Base-by-base conservation (phyloP, 2,797 vertebrate species). In the Bovichtus diacanthus region DNA sequence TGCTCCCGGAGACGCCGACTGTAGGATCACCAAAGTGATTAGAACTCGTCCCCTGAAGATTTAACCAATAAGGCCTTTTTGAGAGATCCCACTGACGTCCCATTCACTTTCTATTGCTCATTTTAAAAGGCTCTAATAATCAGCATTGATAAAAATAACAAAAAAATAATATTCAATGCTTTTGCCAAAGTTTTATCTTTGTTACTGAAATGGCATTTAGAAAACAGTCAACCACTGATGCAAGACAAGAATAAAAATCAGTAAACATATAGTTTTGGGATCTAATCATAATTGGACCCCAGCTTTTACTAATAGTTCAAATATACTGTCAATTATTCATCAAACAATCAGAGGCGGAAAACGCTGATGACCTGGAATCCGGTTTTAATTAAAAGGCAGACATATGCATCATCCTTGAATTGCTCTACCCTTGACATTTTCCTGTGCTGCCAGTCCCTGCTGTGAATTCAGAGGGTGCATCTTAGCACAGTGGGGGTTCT, bases 401-500 rank as follows among this genome's bases (percentile, higher is more conserved):
- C 11, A 46, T 25, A 23, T 38, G 5, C 19, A 36, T 23, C 3
- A 0, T 16, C 18, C 15, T 29, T 10, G 3, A 10, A 6, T 9
- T 49, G 49, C 43, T 56, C 31, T 90, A 85, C 87, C 82, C 78
- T 86, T 90, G 87, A 83, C 87, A 90, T 90, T 89, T n/a, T 88
- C 76, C 51, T 23, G 41, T 58, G 50, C 49, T 19, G 36, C 19
- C 41, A 59, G 10, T 34, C 76, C 70, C 59, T 60, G 59, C 70
- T 61, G 70, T 55, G 62, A 49, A 73, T 53, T 55, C 63, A 51
- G 18, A 46, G 60, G 51, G 21, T 25, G 49, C 9, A 38, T 55
- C 87, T 58, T 34, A 29, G 58, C 53, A 29, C 82, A 64, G 65
- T 12, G 13, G 74, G 80, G 56, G 67, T 16, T 78, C n/a, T 80